Percentiles rank a stretch among this genome's conserved stretches.
phyloP scores from a whole-genome alignment of 2,888 invertebrate species.

The Agonopterix alstromeriana region DNA sequence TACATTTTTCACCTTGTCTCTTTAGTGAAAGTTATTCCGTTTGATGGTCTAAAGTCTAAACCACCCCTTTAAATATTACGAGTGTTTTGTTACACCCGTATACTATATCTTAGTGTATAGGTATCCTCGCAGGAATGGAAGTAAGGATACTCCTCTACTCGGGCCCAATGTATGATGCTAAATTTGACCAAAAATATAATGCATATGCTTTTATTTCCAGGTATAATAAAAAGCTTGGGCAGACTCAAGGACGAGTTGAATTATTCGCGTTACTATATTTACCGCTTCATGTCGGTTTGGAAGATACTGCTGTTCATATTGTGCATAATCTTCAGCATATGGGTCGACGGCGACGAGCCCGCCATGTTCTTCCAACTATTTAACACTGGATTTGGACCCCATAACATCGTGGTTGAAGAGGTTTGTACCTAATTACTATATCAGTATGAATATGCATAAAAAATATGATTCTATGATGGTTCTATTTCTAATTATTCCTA shows the following conservation, averaged over 20 bases:
- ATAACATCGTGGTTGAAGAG: constrained; percentile 87
- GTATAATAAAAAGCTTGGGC: constrained; percentile 83
- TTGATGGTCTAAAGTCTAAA: no score
- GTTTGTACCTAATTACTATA: constrained; percentile 32
- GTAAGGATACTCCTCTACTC: no score
- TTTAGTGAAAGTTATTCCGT: no score
- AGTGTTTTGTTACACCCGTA: no score
- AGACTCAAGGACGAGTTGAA: constrained; percentile 88
- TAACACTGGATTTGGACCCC: constrained; percentile 84
- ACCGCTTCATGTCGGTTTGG: constrained; percentile 94
- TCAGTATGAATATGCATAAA: background rate
- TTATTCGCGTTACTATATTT: constrained; percentile 90
- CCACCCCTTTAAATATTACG: no score
- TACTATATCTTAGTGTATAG: no score
- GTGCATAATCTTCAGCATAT: constrained; percentile 82
- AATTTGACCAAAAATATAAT: no score
- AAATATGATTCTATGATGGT: background rate
- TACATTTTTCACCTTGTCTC: no score
- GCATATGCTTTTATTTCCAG: constrained; percentile 40
- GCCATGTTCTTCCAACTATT: constrained; percentile 86
- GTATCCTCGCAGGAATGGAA: no score
- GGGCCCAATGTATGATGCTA: no score
- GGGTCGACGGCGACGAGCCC: constrained; percentile 86
- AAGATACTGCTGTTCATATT: constrained; percentile 89
- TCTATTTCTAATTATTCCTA: background rate